Conservation (phyloP, 2,888 invertebrate species). For the Entomobrya multifasciata region DNA sequence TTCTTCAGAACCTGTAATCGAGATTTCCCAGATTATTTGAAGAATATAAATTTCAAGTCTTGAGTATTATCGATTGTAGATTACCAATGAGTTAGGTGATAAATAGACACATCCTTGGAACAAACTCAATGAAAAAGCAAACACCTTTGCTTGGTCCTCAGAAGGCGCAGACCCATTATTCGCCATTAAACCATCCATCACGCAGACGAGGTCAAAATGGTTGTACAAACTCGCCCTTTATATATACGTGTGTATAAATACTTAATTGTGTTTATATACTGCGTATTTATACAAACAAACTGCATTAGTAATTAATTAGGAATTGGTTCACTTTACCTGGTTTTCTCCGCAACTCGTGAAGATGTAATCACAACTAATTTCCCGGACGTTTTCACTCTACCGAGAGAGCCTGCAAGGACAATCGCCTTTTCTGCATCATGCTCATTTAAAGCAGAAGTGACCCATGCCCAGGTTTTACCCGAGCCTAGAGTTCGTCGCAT, state of each 20-base stretch:
- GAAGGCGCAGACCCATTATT: background rate
- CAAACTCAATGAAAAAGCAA: slow-evolving; percentile 29
- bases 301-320: no score
- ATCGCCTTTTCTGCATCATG: slow-evolving; percentile 5
- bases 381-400: slow-evolving; percentile 4
- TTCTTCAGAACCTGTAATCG: slow-evolving; percentile 15
- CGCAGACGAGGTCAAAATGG: slow-evolving; percentile 26
- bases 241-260: no score
- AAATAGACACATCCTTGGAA: slow-evolving; percentile 39
- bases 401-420: slow-evolving; percentile 32
- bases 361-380: slow-evolving; percentile 37
- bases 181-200: background rate
- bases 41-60: background rate
- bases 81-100: slow-evolving; percentile 42
- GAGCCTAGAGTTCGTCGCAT: background rate
- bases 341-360: background rate
- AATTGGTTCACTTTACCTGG: slow-evolving; percentile 1
- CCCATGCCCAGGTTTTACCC: slow-evolving; percentile 30
- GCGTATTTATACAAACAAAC: no score
- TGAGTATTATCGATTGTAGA: background rate
- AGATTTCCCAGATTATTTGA: background rate
- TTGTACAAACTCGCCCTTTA: background rate
- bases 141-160: slow-evolving; percentile 30
- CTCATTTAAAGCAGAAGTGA: slow-evolving; percentile 34
- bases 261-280: no score